Percentiles rank a stretch among this genome's conserved stretches.
Evolutionary conservation across 2,888 invertebrate genomes (phyloP).

Genomic region (Amiota minor): DNA sequence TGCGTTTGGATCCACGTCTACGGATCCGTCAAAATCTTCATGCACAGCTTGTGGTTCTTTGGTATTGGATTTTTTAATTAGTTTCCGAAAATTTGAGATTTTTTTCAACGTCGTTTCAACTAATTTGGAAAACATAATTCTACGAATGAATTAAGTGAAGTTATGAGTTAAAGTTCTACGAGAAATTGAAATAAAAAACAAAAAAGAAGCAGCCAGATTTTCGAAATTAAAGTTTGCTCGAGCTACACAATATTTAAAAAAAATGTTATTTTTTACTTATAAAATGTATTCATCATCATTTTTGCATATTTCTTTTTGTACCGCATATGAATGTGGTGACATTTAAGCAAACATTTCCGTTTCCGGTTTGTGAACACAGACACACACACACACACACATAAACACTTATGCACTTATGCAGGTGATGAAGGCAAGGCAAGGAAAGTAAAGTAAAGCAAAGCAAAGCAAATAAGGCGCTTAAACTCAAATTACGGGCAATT

Average conservation of each 20-base stretch:
- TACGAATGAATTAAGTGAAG: not conserved
- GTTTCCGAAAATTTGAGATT: slow-evolving; percentile 25
- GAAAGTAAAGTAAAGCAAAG: no score
- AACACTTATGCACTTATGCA: not conserved
- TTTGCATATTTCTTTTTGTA: no score
- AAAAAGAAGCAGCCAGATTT: not conserved
- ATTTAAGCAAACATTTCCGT: slow-evolving; percentile 24
- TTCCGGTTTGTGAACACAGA: slow-evolving; percentile 13
- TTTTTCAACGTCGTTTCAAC: slow-evolving; percentile 25
- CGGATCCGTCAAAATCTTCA: not conserved
- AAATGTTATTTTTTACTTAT: not conserved
- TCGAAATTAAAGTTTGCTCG: not conserved
- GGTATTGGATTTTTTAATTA: not conserved
- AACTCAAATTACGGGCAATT: slow-evolving; percentile 24
- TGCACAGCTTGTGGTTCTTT: slow-evolving; percentile 1
- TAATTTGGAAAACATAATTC: slow-evolving; percentile 28
- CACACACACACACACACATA: slow-evolving; percentile 2
- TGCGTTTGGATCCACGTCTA: not conserved
- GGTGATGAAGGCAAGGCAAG: not conserved
- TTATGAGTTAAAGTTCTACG: no score
- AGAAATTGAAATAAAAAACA: not conserved
- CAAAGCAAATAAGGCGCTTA: slow-evolving; percentile 26
- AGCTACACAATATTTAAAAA: not conserved
- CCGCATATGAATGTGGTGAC: slow-evolving; percentile 5
- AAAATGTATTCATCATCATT: no score